phyloP scores from a whole-genome alignment of 2,888 invertebrate species.

The Bembecia ichneumoniformis region DNA sequence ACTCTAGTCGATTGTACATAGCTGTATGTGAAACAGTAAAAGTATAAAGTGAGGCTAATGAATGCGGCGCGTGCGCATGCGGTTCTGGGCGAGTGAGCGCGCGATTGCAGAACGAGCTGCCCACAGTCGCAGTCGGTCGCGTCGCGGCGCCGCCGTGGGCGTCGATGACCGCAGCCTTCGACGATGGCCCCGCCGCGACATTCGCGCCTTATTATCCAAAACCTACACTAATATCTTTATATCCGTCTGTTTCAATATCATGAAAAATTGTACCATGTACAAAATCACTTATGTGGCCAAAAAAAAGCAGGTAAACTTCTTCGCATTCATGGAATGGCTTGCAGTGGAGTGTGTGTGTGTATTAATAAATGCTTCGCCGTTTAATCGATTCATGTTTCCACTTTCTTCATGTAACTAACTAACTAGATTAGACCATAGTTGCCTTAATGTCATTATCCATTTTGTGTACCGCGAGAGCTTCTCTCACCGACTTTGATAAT shows the following conservation, averaged over 20 bases:
- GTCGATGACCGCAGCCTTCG: slow-evolving; percentile 9
- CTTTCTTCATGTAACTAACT: no score
- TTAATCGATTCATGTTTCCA: no score
- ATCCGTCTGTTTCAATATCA: slow-evolving; percentile 17
- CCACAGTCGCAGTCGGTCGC: slow-evolving; percentile 6
- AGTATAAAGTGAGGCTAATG: slow-evolving; percentile 32
- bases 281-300: slow-evolving; percentile 63
- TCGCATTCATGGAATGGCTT: background rate
- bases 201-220: slow-evolving; percentile 13
- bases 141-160: slow-evolving; percentile 10
- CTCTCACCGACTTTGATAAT: slow-evolving; percentile 29
- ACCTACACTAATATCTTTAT: slow-evolving; percentile 7
- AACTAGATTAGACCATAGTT: background rate
- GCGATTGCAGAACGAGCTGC: slow-evolving; percentile 3
- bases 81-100: slow-evolving; percentile 42
- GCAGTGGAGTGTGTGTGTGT: no score
- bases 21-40: slow-evolving; percentile 26
- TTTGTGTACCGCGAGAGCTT: slow-evolving; percentile 21
- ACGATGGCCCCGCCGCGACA: slow-evolving; percentile 9
- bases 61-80: slow-evolving; percentile 35
- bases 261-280: slow-evolving; percentile 63
- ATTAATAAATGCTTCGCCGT: no score
- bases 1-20: slow-evolving; percentile 18
- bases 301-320: slow-evolving; percentile 52
- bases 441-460: background rate